Percentiles rank a stretch among this genome's conserved stretches.
Evolutionary conservation across 2,888 invertebrate species (phyloP).

Genomic region (Crematogaster levior): DNA sequence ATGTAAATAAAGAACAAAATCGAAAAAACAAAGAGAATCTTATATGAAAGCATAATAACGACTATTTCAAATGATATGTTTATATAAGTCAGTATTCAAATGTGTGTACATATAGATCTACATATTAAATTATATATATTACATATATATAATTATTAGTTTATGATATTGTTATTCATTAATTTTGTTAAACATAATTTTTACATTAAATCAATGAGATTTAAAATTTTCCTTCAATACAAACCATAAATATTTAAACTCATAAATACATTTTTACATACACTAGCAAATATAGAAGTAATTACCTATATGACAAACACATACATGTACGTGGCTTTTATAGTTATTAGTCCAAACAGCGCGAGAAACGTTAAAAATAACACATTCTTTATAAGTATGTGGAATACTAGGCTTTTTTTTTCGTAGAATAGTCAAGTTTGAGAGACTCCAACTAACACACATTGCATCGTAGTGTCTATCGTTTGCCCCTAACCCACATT

Average conservation of each 20-base stretch:
- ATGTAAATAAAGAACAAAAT: neutral
- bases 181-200: neutral
- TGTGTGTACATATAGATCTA: neutral
- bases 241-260: neutral
- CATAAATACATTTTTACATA: neutral
- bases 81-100: neutral
- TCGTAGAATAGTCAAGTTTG: constrained; percentile 50
- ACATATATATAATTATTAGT: neutral
- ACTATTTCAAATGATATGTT: neutral
- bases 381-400: constrained; percentile 11
- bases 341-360: neutral
- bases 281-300: neutral
- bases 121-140: neutral
- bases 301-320: neutral
- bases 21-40: neutral
- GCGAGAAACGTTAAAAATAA: neutral
- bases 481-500: constrained; percentile 57
- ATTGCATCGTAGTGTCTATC: constrained; percentile 60
- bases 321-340: neutral
- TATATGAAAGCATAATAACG: neutral
- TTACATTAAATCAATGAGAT: neutral
- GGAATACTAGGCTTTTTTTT: constrained; percentile 39
- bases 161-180: neutral
- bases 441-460: constrained; percentile 59
- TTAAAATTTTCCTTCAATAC: neutral